Evolutionary conservation across 2,113 vertebrate genomes (phyloP), one percentile per base, ranked within the genome.

Genomic region (Acrocephalus arundinaceus): DNA sequence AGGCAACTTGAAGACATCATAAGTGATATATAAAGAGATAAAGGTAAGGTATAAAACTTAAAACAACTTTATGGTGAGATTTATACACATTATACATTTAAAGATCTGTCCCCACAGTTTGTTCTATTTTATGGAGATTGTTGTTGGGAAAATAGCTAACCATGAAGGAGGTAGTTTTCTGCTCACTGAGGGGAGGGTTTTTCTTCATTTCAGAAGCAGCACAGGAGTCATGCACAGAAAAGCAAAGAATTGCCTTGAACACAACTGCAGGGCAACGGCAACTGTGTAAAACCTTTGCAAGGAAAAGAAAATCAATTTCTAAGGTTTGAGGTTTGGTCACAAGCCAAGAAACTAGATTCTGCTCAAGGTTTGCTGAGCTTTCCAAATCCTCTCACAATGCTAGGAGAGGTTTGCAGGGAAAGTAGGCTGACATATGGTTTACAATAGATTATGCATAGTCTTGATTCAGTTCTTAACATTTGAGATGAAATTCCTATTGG

Each of bases 241-340:
- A 84, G 52, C 39, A 83, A 90, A 80, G 43, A 76, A 58, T 35
- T 45, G 35, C 73, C 65, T 71, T 78, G 61, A 90, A 89, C 65
- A 72, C 24, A 71, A 68, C 89, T 93, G 33, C 57, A 77, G 73
- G 61, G 54, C 15, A 8, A 75, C 33, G 28, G 82, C 65, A 94
- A 77, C 10, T 65, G 78, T 86, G 51, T 43, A 79, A 94, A 95
- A 90, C 39, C 68, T 92, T 91, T 90, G 57, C 68, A 81, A 87
- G 45, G 48, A 84, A 78, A 93, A 94, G 46, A 92, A 93, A 96
- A 87, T 89, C 35, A 72, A 30, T 95, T 95, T 92, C 55, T 87
- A 92, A 87, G 83, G 86, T 90, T 74, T 96, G 94, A 81, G 76
- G 93, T 93, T 78, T 96, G 94, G 86, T 94, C 65, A 65, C n/a